Evolutionary conservation across 2,113 vertebrate species (phyloP).

Genomic region (Petrocephalus microphthalmus): DNA sequence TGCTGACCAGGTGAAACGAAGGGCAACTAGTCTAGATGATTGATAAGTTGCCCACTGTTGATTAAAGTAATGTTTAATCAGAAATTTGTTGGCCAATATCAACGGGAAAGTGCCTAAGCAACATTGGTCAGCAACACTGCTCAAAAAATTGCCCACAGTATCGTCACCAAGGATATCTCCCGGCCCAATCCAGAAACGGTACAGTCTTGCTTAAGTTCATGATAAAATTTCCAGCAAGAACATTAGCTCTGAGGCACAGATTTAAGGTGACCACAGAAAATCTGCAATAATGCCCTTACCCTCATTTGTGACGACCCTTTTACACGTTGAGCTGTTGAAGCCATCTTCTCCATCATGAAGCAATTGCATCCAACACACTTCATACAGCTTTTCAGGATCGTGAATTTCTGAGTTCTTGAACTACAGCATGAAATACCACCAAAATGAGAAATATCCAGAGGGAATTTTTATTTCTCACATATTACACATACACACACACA

Average conservation of each 20-base stretch:
- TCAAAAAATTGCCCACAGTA: not conserved
- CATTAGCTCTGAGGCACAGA: not conserved
- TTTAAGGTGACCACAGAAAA: not conserved
- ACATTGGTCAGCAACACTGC: not conserved
- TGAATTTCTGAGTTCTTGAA: slow-evolving; percentile 22
- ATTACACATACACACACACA: not conserved
- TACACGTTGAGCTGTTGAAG: not conserved
- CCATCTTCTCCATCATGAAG: not conserved
- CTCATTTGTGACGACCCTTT: not conserved
- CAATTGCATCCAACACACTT: slow-evolving; percentile 14
- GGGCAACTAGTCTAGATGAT: not conserved
- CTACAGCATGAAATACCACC: not conserved
- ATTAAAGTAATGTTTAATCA: not conserved
- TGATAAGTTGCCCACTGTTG: not conserved
- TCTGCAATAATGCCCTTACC: not conserved
- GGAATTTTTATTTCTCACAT: not conserved
- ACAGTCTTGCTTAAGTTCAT: too few species aligned
- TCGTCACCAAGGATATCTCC: not conserved
- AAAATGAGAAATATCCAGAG: not conserved
- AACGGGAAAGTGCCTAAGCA: not conserved
- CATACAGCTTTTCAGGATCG: not conserved
- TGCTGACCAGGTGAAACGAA: not conserved
- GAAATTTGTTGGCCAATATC: not conserved
- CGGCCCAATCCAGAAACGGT: too few species aligned
- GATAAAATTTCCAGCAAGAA: not conserved